phyloP scores from a whole-genome alignment of 2,888 invertebrate species.

The Microctonus hyperodae region DNA sequence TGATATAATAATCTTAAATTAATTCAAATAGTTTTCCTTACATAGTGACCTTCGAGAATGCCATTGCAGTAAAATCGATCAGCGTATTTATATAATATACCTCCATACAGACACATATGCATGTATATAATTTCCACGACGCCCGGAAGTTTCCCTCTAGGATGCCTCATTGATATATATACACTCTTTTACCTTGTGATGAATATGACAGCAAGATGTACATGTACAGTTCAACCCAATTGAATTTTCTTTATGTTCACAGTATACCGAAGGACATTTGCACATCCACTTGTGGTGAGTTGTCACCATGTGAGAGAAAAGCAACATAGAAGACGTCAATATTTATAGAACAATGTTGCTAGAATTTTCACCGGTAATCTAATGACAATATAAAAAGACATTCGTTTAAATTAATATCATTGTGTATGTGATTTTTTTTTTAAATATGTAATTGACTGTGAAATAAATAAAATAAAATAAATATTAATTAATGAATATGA shows the following conservation, averaged over 20 bases:
- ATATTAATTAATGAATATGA: conserved; percentile 29
- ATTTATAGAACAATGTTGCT: not conserved
- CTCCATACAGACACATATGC: not conserved
- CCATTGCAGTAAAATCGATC: too few species aligned
- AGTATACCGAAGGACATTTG: conserved; percentile 9
- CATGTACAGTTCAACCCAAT: not conserved
- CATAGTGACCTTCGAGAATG: not conserved
- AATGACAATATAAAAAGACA: not conserved
- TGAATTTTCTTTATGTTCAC: conserved; percentile 3
- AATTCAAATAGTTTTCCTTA: not conserved
- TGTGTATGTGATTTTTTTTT: not conserved
- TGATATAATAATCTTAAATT: not conserved
- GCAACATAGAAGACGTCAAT: not conserved
- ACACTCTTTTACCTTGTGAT: not conserved
- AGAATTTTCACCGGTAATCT: not conserved
- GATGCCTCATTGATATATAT: not conserved
- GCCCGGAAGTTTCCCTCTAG: not conserved
- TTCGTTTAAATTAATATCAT: not conserved
- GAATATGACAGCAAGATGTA: conserved; percentile 8
- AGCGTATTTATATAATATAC: too few species aligned
- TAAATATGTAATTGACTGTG: not conserved
- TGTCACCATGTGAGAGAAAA: not conserved
- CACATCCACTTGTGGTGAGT: not conserved
- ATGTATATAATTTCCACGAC: not conserved
- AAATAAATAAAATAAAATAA: not conserved